Evolutionary conservation across 2,113 vertebrate genomes (phyloP), one percentile per base, ranked within the genome.

Genomic region (Trichechus manatus): DNA sequence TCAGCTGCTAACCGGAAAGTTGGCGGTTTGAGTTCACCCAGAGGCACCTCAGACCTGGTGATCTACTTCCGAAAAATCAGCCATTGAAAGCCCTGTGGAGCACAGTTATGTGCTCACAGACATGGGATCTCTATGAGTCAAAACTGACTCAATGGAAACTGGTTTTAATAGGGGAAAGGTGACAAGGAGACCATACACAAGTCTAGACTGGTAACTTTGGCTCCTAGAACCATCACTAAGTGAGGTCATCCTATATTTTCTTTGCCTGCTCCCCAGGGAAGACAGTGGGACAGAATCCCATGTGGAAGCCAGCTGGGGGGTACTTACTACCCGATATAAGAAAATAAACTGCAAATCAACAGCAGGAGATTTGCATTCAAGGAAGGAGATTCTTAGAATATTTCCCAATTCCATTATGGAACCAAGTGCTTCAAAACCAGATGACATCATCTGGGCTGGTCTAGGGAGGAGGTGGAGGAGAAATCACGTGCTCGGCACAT

Each of bases 291-390:
- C 5, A 61, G 56, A 93, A 83, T 95, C 94, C 75, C 97, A 95
- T 84, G 91, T 96, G 97, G 96, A 96, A 97, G n/a, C 61, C 97
- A 97, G 81, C 91, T 95, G 91, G 56, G 36, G 91, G 77, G 14
- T 87, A 56, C 27, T 91, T 91, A 63, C 84, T 91, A 95, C 53
- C 56, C 83, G 39, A 64, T 72, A 29, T 42, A 94, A 64, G 66
- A 92, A 96, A 92, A 97, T 84, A 95, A 97, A 70, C 96, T 89
- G 50, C 94, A 96, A 96, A 96, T 95, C 94, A 96, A 94, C 50
- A 97, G 82, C 95, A 96, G 91, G 66, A 91, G 68, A 97, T 94
- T 87, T 91, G 70, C 75, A 95, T 83, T 96, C 94, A 95, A 94
- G 68, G 29, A 93, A 91, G 27, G 93, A 91, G 97, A 97, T 97